These are phyloP conservation scores for Otolemur garnettii DNA, from an alignment of 2,113 vertebrate genomes.

Conservation along the genomic window DNA sequence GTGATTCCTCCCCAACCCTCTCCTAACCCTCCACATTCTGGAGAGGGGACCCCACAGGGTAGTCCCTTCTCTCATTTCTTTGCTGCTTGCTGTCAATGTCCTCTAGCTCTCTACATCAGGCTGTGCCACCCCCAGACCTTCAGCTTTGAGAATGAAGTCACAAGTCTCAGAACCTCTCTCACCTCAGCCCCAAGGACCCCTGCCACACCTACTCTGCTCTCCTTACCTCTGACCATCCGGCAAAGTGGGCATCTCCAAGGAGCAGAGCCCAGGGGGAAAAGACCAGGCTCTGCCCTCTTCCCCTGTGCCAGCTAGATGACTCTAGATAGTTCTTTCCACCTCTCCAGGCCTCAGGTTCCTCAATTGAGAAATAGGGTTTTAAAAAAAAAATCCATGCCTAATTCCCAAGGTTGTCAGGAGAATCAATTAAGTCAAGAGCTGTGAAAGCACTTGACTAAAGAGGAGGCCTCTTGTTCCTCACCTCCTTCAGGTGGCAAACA, in stretches of 20 bases:
- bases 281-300: background rate
- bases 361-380: conserved; percentile 60
- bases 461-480: background rate
- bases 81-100: background rate
- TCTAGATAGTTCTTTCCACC: background rate
- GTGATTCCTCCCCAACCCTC: background rate
- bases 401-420: conserved; percentile 38
- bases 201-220: no score
- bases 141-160: background rate
- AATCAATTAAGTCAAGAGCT: conserved; percentile 36
- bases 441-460: conserved; percentile 9
- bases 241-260: background rate
- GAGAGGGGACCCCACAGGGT: background rate
- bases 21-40: background rate
- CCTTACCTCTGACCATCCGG: background rate
- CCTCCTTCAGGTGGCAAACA: background rate
- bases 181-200: background rate
- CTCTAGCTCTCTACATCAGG: background rate
- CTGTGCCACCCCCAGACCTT: background rate
- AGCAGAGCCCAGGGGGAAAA: background rate
- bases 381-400: conserved; percentile 1
- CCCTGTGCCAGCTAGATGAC: background rate
- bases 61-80: background rate
- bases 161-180: background rate
- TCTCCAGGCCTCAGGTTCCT: conserved; percentile 43